Evolutionary conservation across 2,113 vertebrate species (phyloP).

Genomic region (Lanius collurio): DNA sequence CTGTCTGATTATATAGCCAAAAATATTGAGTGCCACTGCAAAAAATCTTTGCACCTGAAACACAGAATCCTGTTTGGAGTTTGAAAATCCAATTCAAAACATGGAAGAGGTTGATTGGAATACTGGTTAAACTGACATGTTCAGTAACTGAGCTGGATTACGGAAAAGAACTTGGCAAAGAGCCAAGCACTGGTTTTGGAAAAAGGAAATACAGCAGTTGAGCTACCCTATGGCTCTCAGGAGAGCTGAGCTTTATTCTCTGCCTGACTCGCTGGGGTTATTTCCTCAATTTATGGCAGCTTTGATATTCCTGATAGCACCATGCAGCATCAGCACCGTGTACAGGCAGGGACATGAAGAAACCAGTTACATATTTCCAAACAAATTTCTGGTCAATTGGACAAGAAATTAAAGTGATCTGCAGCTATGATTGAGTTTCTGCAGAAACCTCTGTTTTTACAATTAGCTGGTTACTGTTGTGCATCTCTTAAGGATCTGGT

Average conservation of each 20-base stretch:
- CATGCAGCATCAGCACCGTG: neutral
- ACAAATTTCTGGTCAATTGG: neutral
- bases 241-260: constrained; percentile 4
- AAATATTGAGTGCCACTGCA: neutral
- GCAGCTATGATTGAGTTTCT: neutral
- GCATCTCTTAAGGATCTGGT: neutral
- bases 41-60: neutral
- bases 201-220: neutral
- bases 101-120: neutral
- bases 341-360: neutral
- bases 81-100: neutral
- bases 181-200: neutral
- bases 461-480: neutral
- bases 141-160: neutral
- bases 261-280: neutral
- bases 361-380: neutral
- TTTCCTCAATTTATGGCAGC: neutral
- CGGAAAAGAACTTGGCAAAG: neutral
- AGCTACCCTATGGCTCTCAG: neutral
- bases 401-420: neutral
- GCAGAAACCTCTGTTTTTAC: neutral
- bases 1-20: neutral
- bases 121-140: neutral
- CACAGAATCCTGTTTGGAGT: neutral
- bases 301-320: neutral